These are phyloP conservation scores for Ceratina calcarata DNA, from an alignment of 1,140 invertebrate genomes.

Conservation along the genomic window DNA sequence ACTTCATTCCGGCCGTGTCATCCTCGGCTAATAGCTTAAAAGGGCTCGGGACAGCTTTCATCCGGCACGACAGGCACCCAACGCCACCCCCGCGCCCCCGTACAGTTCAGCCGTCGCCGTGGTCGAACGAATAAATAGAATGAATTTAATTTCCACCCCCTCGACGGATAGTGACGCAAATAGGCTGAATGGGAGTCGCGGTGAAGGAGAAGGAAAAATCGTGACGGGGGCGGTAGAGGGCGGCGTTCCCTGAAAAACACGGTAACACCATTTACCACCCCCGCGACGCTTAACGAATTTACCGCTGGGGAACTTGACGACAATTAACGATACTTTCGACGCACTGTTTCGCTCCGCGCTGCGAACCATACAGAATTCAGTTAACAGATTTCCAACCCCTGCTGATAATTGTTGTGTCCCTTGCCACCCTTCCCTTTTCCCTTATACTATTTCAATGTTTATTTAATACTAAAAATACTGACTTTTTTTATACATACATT, in stretches of 20 bases:
- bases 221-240: background rate
- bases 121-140: conserved; percentile 63
- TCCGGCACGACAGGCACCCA: conserved; percentile 22
- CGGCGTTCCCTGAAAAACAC: conserved; percentile 54
- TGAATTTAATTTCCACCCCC: conserved; percentile 60
- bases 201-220: conserved; percentile 31
- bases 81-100: background rate
- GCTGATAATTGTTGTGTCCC: too few relatives aligned
- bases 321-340: conserved; percentile 69
- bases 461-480: too few relatives aligned
- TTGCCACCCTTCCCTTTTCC: too few relatives aligned
- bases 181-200: background rate
- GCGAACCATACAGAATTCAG: too few relatives aligned
- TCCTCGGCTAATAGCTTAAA: conserved; percentile 57
- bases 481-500: too few relatives aligned
- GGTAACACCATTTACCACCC: conserved; percentile 61
- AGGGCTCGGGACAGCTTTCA: conserved; percentile 18
- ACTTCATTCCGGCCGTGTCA: conserved; percentile 45
- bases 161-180: background rate
- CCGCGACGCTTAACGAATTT: conserved; percentile 57
- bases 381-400: too few relatives aligned
- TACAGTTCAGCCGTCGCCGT: conserved; percentile 32
- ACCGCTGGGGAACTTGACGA: conserved; percentile 63
- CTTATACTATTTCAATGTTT: too few relatives aligned
- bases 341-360: conserved; percentile 54